Evolutionary conservation across 2,888 invertebrate species (phyloP), one percentile per base, ranked within the genome.

Genomic region (Xylocampa areola): DNA sequence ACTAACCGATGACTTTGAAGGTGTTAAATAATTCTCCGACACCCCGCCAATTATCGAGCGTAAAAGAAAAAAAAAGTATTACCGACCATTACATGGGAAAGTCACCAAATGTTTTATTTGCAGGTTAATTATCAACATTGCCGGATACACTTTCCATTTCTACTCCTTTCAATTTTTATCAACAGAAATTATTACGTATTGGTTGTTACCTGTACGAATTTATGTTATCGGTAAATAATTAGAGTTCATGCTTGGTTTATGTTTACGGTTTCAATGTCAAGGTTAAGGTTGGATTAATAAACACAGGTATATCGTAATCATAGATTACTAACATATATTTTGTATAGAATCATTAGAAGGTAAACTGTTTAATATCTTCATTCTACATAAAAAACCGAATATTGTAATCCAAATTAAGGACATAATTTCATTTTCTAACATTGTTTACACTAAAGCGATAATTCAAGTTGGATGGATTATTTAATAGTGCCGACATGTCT

Each of bases 91-190:
- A 80, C 76, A 77, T 81, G 83, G 68, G 81, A 89, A 89, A 89
- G 86, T 81, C 71, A 78, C 76, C 79, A 87, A 88, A 88, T 74
- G 65, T 73, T 72, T 75, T 82, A 82, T 88, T 87, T 82, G 81
- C 85, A 59, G 71, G 76, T 75, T 79, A 81, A 84, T 90, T 89
- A 87, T 82, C 84, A 73, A 77, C 76, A 83, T 85, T 84, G 81
- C 81, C 77, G 73, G 79, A 80, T 68, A 77, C 77, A 87, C 88
- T 90, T 90, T 89, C 86, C 77, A 84, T 86, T 84, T 82, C 71
- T 53, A 68, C 68, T 76, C 76, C 77, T 81, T 79, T 79, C 74
- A 76, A 76, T 80, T 79, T 78, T 76, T 64, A 73, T 69, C 55
- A 57, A 52, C 44, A 68, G 37, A 62, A 63, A 67, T 70, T 49